Conservation (phyloP, 2,113 vertebrate genomes). For the Protobothrops flavoviridis region DNA sequence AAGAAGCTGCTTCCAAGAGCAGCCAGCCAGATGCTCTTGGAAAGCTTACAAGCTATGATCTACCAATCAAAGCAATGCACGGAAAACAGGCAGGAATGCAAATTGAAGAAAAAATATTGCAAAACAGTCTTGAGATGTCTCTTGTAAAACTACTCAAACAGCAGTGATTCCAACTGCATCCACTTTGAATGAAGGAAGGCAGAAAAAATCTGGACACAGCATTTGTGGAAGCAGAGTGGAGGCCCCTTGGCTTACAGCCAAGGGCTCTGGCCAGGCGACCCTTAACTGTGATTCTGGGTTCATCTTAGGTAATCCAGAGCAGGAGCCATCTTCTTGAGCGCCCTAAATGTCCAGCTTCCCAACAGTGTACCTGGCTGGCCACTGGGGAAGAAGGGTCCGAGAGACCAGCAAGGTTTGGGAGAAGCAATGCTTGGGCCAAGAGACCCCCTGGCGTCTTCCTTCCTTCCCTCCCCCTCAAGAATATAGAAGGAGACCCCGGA, state of each 20-base stretch:
- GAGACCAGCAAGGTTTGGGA: background rate
- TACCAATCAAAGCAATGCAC: background rate
- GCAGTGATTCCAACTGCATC: background rate
- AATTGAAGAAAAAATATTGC: background rate
- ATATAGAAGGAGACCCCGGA: background rate
- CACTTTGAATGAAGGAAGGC: background rate
- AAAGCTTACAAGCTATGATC: background rate
- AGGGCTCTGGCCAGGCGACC: background rate
- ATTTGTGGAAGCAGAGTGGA: background rate
- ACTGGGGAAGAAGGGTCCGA: background rate
- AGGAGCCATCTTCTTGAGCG: background rate
- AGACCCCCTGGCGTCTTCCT: background rate
- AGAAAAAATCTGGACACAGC: background rate
- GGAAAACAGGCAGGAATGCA: background rate
- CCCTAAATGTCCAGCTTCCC: background rate
- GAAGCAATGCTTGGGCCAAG: background rate
- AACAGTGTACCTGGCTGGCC: background rate
- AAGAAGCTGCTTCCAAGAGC: background rate
- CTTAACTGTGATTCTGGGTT: background rate
- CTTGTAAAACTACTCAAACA: background rate
- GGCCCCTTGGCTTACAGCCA: background rate
- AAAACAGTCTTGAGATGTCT: background rate
- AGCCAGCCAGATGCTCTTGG: background rate
- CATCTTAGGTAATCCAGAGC: background rate
- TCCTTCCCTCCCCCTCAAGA: background rate